Evolutionary conservation across 2,113 vertebrate genomes (phyloP), one percentile per base, ranked within the genome.

Genomic region (Pelecanus crispus): DNA sequence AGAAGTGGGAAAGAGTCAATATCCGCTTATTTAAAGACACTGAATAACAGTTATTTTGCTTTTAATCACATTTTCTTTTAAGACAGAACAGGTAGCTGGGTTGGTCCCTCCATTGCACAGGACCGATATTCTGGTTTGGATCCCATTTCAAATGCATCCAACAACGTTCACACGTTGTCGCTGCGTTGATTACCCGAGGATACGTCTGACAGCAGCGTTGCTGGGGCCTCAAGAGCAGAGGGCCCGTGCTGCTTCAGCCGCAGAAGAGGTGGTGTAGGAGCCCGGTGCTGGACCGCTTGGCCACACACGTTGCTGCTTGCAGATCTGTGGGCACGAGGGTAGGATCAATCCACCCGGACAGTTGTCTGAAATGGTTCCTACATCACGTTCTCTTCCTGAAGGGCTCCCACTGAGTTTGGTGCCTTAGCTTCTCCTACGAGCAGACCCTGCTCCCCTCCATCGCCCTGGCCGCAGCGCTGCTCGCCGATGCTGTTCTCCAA

Each of bases 391-490:
- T 17, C 12, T 13, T 66, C 28, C 62, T 17, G 45, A 45, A 29
- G 29, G 24, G 16, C 78, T 81, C 12, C 12, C 12, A 0, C 3
- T 16, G 34, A n/a, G 29, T 9, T 34, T 13, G 29, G 66, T 40
- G 49, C 88, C 40, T 49, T n/a, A 15, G n/a, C 63, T 56, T 45
- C 42, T 55, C 11, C 34, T 21, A 19, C 1, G 1, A 42, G 72
- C 49, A 42, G 26, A 28, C 7, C 31, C 29, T 6, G 17, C 40
- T 47, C 16, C 45, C 16, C 42, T 26, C n/a, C 36, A 1, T 31
- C 7, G 2, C 36, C 21, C 21, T 16, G 44, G 21, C 17, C 1
- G 0, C 13, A 17, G 0, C 0, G 10, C 34, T 17, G 40, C 65
- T 47, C 16, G 1, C 16, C 2, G 0, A 1, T 19, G 50, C 1